A percentile compares a stretch with the other conserved stretches of the same genome.
These are phyloP conservation scores for Arctopsyche grandis DNA, from an alignment of 1,140 invertebrate species.

Conservation along the genomic window DNA sequence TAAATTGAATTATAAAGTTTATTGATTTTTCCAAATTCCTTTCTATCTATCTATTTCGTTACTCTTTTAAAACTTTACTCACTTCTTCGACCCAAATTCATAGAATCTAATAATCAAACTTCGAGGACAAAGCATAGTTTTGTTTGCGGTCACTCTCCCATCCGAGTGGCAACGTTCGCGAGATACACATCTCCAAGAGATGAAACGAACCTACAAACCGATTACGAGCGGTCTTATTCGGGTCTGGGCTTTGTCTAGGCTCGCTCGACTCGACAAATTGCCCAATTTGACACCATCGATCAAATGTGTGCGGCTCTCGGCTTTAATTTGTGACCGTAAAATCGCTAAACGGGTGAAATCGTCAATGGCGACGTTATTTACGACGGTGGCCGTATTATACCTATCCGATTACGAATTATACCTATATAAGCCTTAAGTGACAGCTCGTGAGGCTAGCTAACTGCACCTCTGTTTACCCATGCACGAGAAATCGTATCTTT, in stretches of 20 bases:
- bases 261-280: constrained; percentile 27
- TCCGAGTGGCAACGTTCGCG: too few species aligned
- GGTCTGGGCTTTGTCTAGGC: background rate
- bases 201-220: too few species aligned
- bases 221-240: background rate
- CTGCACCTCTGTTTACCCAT: background rate
- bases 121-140: too few species aligned
- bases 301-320: constrained; percentile 8
- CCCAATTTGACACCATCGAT: constrained; percentile 38
- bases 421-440: constrained; percentile 35
- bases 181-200: too few species aligned
- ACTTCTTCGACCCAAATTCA: too few species aligned
- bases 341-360: constrained; percentile 36
- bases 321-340: constrained; percentile 29
- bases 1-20: too few species aligned
- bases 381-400: background rate
- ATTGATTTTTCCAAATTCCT: too few species aligned
- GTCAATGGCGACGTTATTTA: constrained; percentile 41
- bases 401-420: background rate
- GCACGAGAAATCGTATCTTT: background rate
- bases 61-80: too few species aligned
- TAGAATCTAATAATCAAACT: too few species aligned
- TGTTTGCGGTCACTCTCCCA: too few species aligned
- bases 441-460: constrained; percentile 45
- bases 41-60: too few species aligned